Percentiles rank a stretch among this genome's conserved stretches.
phyloP scores from a whole-genome alignment of 2,113 vertebrate species.

The Cyanoderma ruficeps region DNA sequence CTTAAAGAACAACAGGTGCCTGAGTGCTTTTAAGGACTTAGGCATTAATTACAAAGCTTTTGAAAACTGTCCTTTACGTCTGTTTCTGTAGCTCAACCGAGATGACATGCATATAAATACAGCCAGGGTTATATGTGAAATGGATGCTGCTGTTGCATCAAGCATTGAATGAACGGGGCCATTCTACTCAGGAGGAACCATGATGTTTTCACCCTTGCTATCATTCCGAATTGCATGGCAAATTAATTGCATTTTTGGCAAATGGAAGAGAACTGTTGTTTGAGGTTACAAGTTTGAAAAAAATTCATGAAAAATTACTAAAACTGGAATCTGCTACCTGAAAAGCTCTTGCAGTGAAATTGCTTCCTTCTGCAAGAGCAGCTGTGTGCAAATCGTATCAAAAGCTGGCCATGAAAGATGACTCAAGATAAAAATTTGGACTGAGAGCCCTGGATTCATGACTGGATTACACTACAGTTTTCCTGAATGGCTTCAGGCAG shows the following conservation, averaged over 20 bases:
- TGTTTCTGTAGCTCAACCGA: not conserved
- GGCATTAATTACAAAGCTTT: not conserved
- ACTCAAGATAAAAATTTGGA: not conserved
- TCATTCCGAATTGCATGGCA: not conserved
- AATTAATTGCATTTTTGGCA: not conserved
- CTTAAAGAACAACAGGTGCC: not conserved
- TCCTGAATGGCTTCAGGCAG: not conserved
- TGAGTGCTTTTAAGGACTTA: not conserved
- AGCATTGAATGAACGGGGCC: accelerated
- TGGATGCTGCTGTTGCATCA: not conserved
- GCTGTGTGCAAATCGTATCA: not conserved
- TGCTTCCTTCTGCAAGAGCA: not conserved
- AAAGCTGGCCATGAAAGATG: not conserved
- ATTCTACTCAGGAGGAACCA: not conserved
- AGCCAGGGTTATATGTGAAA: not conserved
- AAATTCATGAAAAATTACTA: not conserved
- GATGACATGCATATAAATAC: not conserved
- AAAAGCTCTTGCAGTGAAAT: not conserved
- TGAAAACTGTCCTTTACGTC: not conserved
- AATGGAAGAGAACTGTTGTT: not conserved
- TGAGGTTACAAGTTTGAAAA: not conserved
- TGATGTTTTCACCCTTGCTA: not conserved
- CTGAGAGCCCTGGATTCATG: not conserved
- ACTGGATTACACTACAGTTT: not conserved
- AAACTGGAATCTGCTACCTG: not conserved